Base-by-base conservation (phyloP, 2,888 invertebrate genomes). In the Mesorhabditis spiculigera region DNA sequence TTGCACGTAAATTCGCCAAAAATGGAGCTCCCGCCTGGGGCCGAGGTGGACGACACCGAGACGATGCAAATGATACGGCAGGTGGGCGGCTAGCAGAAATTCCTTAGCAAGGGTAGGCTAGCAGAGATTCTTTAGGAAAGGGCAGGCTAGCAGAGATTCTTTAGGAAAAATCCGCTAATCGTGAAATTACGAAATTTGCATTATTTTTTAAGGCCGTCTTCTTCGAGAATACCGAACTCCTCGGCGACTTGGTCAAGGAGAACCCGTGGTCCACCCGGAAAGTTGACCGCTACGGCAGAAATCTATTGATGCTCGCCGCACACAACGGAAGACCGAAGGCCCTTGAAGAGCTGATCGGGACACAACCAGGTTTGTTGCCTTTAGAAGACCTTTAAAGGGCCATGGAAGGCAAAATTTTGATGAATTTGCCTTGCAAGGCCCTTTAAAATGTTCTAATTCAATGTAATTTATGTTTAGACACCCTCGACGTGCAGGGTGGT, bases 141-240 rank as follows among this genome's bases (percentile, higher is more conserved):
- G 58, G 58, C 58, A 28, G 28, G 28, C 28, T 28, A 13, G 58
- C 10, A n/a, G 8, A 28, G 28, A 28, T 28, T 28, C 28, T 28
- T 28, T 28, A 28, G 28, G 28, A 28, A 58, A 42, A 4, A 16
- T 67, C 45, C 63, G 62, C 28, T 13, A 13, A 13, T 10, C 66
- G 10, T 13, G 13, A 66, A 4, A 28, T 28, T 3, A 28, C 28
- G 28, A 28, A 28, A 28, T 28, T 28, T 28, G 28, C 28, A 28
- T 28, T 4, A 68, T 6, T 65, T 8, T 75, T 77, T 28, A 71
- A 85, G 82, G 93, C 93, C 13, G 93, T 93, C 0, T 87, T 93
- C 16, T 93, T 93, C 93, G 93, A 93, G 86, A 93, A 93, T 85
- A 90, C 91, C 28, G 93, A 93, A 85, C 89, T 94, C 1, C 88